These are phyloP conservation scores for Branchellion lobata DNA, from an alignment of 2,888 invertebrate genomes.

Conservation along the genomic window DNA sequence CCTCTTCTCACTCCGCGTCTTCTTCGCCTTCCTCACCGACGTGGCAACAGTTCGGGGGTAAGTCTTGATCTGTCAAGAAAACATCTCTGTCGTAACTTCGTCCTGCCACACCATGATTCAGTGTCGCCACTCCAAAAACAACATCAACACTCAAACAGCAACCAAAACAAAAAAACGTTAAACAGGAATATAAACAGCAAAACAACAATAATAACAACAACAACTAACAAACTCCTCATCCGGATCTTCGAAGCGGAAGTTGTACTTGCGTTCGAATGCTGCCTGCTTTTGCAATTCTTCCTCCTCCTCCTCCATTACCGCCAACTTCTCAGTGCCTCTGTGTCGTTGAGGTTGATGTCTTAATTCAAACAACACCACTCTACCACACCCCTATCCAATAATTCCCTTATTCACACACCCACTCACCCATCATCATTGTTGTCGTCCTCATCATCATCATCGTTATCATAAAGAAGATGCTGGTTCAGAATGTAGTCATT, in stretches of 20 bases:
- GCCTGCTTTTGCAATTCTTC: slow-evolving; percentile 85
- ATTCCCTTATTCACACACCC: too few relatives aligned
- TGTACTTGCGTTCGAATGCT: slow-evolving; percentile 89
- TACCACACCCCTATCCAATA: too few relatives aligned
- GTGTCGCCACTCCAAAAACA: too few relatives aligned
- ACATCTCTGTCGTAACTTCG: too few relatives aligned
- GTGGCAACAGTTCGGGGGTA: slow-evolving; percentile 85
- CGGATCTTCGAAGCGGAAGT: slow-evolving; percentile 94
- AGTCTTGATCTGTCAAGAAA: slow-evolving; percentile 71
- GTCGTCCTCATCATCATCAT: slow-evolving; percentile 11
- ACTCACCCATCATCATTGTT: background rate
- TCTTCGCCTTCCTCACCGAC: slow-evolving; percentile 78
- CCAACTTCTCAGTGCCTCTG: background rate
- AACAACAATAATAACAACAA: too few relatives aligned
- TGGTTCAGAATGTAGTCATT: background rate
- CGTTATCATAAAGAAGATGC: background rate
- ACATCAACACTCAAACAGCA: too few relatives aligned
- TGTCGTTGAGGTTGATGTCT: too few relatives aligned
- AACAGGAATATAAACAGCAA: too few relatives aligned
- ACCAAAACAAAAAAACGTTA: too few relatives aligned
- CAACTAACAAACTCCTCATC: slow-evolving; percentile 74
- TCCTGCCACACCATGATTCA: too few relatives aligned
- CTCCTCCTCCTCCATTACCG: slow-evolving; percentile 42
- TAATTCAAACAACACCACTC: too few relatives aligned
- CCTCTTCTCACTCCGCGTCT: slow-evolving; percentile 76